Evolutionary conservation across 2,888 invertebrate species (phyloP).

Genomic region (Mythimna impura): DNA sequence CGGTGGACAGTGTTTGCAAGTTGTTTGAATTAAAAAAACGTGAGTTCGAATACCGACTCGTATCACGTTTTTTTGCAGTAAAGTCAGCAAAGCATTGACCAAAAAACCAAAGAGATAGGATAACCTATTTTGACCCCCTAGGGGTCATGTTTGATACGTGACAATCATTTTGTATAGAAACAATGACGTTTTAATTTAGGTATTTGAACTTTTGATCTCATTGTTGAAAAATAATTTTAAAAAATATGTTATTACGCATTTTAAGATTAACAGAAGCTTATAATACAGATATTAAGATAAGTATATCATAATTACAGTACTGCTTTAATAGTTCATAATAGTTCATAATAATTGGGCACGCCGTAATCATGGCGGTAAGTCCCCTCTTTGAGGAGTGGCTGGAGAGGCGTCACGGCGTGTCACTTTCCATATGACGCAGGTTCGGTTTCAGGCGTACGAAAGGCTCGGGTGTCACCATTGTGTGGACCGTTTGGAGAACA

Average conservation of each 20-base stretch:
- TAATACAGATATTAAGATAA: constrained; percentile 3
- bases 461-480: too few relatives aligned
- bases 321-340: background rate
- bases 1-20: too few relatives aligned
- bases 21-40: too few relatives aligned
- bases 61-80: background rate
- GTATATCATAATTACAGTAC: background rate
- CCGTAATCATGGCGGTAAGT: too few relatives aligned
- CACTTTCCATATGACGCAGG: too few relatives aligned
- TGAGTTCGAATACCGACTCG: background rate
- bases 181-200: constrained; percentile 2
- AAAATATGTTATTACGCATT: background rate
- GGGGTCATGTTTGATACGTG: constrained; percentile 1
- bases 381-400: too few relatives aligned
- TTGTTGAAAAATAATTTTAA: background rate
- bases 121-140: background rate
- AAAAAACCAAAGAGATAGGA: background rate
- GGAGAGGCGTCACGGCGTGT: too few relatives aligned
- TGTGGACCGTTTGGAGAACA: too few relatives aligned
- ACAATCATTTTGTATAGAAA: constrained; percentile 18
- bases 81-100: background rate
- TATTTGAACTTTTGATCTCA: constrained; percentile 21
- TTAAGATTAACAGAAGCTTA: background rate
- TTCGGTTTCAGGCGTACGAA: too few relatives aligned
- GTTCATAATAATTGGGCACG: background rate